These are phyloP conservation scores for Heterotis niloticus DNA, from an alignment of 2,113 vertebrate species.

Conservation along the genomic window DNA sequence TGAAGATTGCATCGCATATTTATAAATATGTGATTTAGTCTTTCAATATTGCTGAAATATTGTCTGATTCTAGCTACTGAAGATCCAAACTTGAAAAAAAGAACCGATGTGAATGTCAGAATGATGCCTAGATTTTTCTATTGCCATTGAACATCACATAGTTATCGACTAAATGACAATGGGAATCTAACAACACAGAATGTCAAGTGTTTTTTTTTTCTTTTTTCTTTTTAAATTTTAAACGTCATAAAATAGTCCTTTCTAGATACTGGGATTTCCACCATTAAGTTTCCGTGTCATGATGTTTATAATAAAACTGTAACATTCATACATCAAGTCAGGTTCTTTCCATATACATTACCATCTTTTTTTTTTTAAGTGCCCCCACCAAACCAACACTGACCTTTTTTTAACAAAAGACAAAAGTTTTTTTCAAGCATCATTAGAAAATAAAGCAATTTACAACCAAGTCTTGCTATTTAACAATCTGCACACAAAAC, in stretches of 20 bases:
- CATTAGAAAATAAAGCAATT: constrained; percentile 92
- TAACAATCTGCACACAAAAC: constrained; percentile 84
- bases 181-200: constrained; percentile 53
- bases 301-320: constrained; percentile 84
- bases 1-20: constrained; percentile 64
- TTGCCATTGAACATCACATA: constrained; percentile 44
- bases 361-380: constrained; percentile 78
- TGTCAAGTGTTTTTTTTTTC: constrained; percentile 38
- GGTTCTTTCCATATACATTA: constrained; percentile 74
- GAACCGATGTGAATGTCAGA: constrained; percentile 55
- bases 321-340: constrained; percentile 85
- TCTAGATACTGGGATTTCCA: constrained; percentile 75
- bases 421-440: constrained; percentile 83
- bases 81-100: constrained; percentile 53
- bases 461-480: constrained; percentile 84
- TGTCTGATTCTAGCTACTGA: constrained; percentile 54
- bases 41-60: constrained; percentile 65
- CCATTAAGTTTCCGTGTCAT: constrained; percentile 92
- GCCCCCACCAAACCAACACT: constrained; percentile 82
- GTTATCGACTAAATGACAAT: constrained; percentile 55
- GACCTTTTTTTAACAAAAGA: constrained; percentile 76
- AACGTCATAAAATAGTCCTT: constrained; percentile 38
- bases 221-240: constrained; percentile 36
- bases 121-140: constrained; percentile 49
- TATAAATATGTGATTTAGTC: constrained; percentile 59